phyloP scores from a whole-genome alignment of 2,888 invertebrate genomes.

The Scrobipalpa atriplicella region DNA sequence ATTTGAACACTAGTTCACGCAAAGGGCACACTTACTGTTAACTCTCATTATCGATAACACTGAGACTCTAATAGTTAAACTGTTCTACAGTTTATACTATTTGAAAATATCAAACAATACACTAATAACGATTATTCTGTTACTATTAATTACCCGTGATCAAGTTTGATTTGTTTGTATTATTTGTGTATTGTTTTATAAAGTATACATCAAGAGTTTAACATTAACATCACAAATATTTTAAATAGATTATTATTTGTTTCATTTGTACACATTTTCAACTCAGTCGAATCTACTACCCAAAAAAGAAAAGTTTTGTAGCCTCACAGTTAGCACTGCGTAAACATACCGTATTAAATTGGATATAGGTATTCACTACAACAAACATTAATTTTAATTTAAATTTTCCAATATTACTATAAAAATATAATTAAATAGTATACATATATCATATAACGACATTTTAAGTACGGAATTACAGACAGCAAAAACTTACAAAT shows the following conservation, averaged over 20 bases:
- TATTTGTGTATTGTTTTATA: slow-evolving; percentile 13
- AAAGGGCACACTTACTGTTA: background rate
- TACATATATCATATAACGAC: slow-evolving; percentile 4
- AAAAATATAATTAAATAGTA: slow-evolving; percentile 1
- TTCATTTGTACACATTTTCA: slow-evolving; percentile 27
- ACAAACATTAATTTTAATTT: slow-evolving; percentile 6
- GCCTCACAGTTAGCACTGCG: background rate
- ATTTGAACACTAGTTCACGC: slow-evolving; percentile 27
- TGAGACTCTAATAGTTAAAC: background rate
- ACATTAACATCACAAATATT: slow-evolving; percentile 11
- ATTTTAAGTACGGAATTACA: slow-evolving; percentile 4
- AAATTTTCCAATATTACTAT: slow-evolving; percentile 8
- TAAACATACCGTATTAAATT: background rate
- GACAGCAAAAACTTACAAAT: background rate
- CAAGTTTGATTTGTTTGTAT: background rate
- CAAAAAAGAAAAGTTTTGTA: background rate
- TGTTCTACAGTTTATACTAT: background rate
- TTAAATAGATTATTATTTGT: slow-evolving; percentile 26
- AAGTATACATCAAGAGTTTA: slow-evolving; percentile 17
- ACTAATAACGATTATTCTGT: slow-evolving; percentile 7
- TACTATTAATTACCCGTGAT: background rate
- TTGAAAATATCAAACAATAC: slow-evolving; percentile 9
- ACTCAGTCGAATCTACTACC: slow-evolving; percentile 24
- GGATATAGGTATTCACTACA: background rate
- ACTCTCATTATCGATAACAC: slow-evolving; percentile 12